Conservation (phyloP, 2,113 vertebrate species). For the Phylloscopus trochilus region DNA sequence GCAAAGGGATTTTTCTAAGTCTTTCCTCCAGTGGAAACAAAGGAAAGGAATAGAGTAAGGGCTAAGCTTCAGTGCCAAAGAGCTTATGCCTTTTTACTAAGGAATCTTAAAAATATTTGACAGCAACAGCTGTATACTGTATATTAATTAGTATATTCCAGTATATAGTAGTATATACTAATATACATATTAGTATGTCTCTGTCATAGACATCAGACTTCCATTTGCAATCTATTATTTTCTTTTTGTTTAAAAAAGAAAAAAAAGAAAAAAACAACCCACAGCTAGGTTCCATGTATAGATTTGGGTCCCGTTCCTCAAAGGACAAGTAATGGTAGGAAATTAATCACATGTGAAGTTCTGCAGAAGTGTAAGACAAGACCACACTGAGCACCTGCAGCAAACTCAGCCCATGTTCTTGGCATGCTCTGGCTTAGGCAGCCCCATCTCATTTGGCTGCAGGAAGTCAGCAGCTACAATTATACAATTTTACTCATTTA, state of each 20-base stretch:
- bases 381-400: neutral
- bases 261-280: neutral
- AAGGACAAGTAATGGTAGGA: neutral
- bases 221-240: neutral
- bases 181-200: no score
- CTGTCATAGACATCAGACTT: neutral
- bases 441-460: fast-evolving
- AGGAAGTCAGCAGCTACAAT: neutral
- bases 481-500: neutral
- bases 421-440: neutral
- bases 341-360: neutral
- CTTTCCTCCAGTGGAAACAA: neutral
- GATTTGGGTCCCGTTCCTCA: neutral
- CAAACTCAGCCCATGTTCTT: neutral
- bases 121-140: neutral
- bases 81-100: neutral
- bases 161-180: no score
- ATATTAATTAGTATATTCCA: neutral
- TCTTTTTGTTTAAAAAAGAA: neutral
- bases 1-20: neutral
- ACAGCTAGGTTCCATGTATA: neutral
- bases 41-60: neutral
- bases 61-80: neutral
- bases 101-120: neutral
- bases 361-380: neutral